phyloP scores from a whole-genome alignment of 2,797 vertebrate genomes.

The Glossophaga mutica region DNA sequence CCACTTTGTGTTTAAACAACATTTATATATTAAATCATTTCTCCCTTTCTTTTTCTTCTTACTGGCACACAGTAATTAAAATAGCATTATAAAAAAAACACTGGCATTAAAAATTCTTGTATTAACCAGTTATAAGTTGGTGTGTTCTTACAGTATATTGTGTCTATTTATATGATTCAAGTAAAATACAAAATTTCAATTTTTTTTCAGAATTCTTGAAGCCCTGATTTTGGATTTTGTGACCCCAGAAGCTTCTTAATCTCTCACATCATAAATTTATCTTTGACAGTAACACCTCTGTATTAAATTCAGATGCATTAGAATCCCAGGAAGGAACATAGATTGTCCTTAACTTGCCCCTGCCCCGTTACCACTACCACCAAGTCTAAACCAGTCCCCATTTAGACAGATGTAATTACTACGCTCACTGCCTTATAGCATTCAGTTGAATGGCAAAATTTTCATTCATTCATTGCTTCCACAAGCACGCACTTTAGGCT shows the following conservation, averaged over 20 bases:
- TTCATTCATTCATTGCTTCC: not conserved
- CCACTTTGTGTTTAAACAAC: not conserved
- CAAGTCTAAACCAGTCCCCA: not conserved
- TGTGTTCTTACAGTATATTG: not conserved
- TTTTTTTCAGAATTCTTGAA: not conserved
- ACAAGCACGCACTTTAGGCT: not conserved
- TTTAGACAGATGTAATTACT: not conserved
- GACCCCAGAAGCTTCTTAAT: not conserved
- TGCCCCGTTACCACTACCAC: not conserved
- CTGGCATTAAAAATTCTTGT: not conserved
- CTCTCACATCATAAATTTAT: not conserved
- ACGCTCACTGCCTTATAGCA: not conserved
- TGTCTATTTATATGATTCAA: not conserved
- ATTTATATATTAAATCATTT: not conserved
- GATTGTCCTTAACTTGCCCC: not conserved
- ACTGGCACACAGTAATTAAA: conserved; percentile 2
- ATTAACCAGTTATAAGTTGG: not conserved
- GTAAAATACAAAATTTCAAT: not conserved
- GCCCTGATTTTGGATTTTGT: not conserved
- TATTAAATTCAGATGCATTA: not conserved
- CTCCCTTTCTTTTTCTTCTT: not conserved
- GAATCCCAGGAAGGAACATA: not conserved
- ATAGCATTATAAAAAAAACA: not conserved
- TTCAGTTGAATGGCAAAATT: not conserved
- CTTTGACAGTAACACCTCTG: not conserved